Evolutionary conservation across 2,888 invertebrate species (phyloP), one percentile per base, ranked within the genome.

Genomic region (Odontomyia ornata): DNA sequence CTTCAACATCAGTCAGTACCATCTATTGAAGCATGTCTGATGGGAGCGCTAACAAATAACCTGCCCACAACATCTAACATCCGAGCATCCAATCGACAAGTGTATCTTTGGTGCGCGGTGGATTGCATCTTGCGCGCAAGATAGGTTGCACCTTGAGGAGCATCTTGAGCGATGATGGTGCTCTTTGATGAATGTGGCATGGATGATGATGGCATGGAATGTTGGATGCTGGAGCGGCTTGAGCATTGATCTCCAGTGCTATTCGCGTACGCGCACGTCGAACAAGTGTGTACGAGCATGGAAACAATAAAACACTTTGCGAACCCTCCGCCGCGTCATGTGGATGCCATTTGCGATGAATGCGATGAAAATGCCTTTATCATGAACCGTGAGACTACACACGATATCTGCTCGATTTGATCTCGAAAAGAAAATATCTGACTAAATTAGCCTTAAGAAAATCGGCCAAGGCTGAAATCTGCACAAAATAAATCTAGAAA

Each of bases 391-490:
- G 69, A 69, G 69, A 47, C 47, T 69, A 47, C 43, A 23, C 28
- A 9, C 47, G 4, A 23, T 69, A 69, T 67, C 69, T 46, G 69
- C 25, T 46, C 13, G 25, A 47, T 46, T 69, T 27, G 69, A 69
- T 69, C 69, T 69, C 69, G 47, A 46, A 69, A 69, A 69, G 69
- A 69, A 69, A 69, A 69, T 69, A 69, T 69, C 47, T 69, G 69
- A 69, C 69, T 69, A 69, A 69, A 69, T 69, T 69, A 69, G 69
- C 69, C 69, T 69, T 69, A 69, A 30, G 69, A 69, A 69, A 69
- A 23, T 47, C 23, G 69, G 69, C 43, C 69, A 69, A 69, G 69
- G 69, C 43, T 47, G 30, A 69, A 46, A 69, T 69, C 46, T 69
- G 69, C 69, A 69, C 43, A 69, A 69, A 69, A 47, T 25, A 47